Evolutionary conservation across 2,797 vertebrate species (phyloP), one percentile per base, ranked within the genome.

Genomic region (Gymnothorax javanicus): DNA sequence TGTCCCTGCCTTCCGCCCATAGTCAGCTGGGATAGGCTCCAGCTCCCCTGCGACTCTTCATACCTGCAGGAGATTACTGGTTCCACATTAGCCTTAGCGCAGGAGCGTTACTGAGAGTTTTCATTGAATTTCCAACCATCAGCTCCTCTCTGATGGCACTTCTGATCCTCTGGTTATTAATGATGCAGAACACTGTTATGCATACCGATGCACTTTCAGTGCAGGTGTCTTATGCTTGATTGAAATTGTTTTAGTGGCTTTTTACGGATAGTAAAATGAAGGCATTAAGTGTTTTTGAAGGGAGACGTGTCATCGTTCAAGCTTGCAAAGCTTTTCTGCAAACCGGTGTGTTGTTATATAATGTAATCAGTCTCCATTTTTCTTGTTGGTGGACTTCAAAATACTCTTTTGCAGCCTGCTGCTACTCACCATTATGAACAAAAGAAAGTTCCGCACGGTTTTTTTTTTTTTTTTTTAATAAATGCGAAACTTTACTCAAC

Each of bases 391-490:
- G 43, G 52, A 83, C 82, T 83, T 89, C 87, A 87, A 89, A 88
- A 87, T 43, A 82, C 69, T 84, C 23, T 64, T 89, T 52, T 81
- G 64, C 82, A 67, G 23, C 27, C n/a, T 84, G 27, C 27, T 71
- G 57, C 57, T 85, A 43, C 4, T 84, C 73, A 84, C 79, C 88
- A 88, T 86, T 88, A 62, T 84, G 57, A 79, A 52, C 27, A 58
- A 75, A 87, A 81, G 17, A 64, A 57, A 79, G 23, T 67, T 86
- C 83, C 69, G 43, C 71, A 87, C 17, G n/a, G n/a, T n/a, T n/a
- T n/a, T n/a, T n/a, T n/a, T n/a, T n/a, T n/a, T n/a, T n/a, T 88
- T 84, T 64, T 43, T 82, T 77, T 86, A 43, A 87, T 83, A 60
- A 82, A 86, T n/a, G 69, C 25, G 73, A 23, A 88, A 87, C 73